Evolutionary conservation across 2,113 vertebrate genomes (phyloP).

Genomic region (Eurystomus gularis): DNA sequence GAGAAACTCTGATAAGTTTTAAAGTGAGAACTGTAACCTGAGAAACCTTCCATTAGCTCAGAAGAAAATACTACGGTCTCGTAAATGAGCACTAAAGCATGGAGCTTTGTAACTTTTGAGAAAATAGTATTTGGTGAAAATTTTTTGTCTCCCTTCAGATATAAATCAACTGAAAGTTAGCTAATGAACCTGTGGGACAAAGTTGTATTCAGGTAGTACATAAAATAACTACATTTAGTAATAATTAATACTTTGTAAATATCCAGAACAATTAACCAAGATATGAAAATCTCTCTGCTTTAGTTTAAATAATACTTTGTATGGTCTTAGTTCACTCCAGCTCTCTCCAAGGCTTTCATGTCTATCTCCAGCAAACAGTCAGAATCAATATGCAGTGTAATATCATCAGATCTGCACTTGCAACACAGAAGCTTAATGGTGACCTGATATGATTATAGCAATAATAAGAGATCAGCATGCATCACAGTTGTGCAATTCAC

Average conservation of each 20-base stretch:
- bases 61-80: not conserved
- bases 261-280: not conserved
- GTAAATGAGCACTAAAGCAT: not conserved
- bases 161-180: not conserved
- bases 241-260: not conserved
- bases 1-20: not conserved
- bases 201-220: not conserved
- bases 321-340: not conserved
- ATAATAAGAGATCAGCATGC: not conserved
- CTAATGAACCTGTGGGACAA: not conserved
- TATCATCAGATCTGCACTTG: not conserved
- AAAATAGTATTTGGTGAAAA: not conserved
- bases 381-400: not conserved
- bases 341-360: not conserved
- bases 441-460: not conserved
- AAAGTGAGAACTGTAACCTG: not conserved
- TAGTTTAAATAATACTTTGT: not conserved
- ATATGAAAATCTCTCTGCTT: not conserved
- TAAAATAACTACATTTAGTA: not conserved
- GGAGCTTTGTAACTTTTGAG: not conserved
- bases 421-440: not conserved
- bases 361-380: conserved; percentile 10
- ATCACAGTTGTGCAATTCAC: not conserved
- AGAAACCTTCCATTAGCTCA: not conserved
- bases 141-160: not conserved